Evolutionary conservation across 2,888 invertebrate species (phyloP).

Genomic region (Caenorhabditis virilis): DNA sequence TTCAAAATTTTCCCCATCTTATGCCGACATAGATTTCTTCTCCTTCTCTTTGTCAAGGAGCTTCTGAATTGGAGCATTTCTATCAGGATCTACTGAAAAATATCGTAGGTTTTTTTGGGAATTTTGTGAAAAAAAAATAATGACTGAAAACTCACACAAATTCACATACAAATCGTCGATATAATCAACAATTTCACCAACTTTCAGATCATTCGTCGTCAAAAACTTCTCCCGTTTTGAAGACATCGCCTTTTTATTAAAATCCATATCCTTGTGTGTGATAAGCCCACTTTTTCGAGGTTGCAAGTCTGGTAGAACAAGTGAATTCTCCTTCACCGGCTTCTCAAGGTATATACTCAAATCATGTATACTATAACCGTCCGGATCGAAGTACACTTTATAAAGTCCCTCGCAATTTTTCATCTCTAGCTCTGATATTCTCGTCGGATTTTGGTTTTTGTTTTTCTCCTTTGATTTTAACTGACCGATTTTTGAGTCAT

Average conservation of each 20-base stretch:
- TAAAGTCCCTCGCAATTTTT: too few relatives aligned
- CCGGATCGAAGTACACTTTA: conserved; percentile 15
- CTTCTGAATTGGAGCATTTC: not conserved
- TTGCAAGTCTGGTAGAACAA: not conserved
- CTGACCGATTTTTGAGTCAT: too few relatives aligned
- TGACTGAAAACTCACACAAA: conserved; percentile 2
- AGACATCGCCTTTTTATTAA: too few relatives aligned
- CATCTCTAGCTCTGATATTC: too few relatives aligned
- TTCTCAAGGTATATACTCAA: conserved; percentile 10
- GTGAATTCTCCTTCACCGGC: not conserved
- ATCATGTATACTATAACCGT: conserved; percentile 32
- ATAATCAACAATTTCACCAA: conserved; percentile 5
- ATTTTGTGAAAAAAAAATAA: not conserved
- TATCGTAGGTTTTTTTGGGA: not conserved
- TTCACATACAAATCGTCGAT: conserved; percentile 5
- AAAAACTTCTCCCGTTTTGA: too few relatives aligned
- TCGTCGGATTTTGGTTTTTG: too few relatives aligned
- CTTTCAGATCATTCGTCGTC: not conserved
- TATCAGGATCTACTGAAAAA: conserved; percentile 6
- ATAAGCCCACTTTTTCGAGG: too few relatives aligned
- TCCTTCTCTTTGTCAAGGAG: not conserved
- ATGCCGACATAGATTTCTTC: too few relatives aligned
- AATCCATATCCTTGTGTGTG: too few relatives aligned
- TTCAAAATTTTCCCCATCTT: too few relatives aligned
- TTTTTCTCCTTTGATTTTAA: too few relatives aligned